A percentile compares a stretch with the other conserved stretches of the same genome.
phyloP scores from a whole-genome alignment of 2,797 vertebrate species.

The Gallirallus australis region DNA sequence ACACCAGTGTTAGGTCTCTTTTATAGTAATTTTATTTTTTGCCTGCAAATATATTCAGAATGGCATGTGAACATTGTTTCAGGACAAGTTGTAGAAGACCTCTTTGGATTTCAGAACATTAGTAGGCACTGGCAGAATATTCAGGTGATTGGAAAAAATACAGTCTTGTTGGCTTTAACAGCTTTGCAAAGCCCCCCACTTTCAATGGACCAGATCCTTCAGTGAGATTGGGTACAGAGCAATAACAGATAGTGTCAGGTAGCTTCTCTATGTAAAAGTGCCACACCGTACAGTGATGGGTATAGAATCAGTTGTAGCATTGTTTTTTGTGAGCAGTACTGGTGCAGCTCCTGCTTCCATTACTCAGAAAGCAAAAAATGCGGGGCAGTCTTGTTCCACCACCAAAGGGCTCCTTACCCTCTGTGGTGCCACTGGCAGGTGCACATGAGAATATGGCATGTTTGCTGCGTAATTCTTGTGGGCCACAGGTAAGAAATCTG shows the following conservation, averaged over 20 bases:
- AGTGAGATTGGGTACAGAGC: not conserved
- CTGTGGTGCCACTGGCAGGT: not conserved
- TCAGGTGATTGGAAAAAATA: not conserved
- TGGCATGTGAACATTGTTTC: not conserved
- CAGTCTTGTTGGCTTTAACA: not conserved
- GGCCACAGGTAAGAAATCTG: not conserved
- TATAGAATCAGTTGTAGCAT: not conserved
- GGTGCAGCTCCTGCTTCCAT: not conserved
- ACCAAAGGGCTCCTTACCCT: not conserved
- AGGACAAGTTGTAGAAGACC: not conserved
- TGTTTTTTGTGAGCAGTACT: not conserved
- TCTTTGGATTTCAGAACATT: not conserved
- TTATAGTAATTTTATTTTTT: not conserved
- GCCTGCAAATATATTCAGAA: not conserved
- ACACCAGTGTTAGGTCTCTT: not conserved
- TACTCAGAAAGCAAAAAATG: not conserved
- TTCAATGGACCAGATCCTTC: not conserved
- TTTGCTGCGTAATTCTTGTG: slow-evolving; percentile 33
- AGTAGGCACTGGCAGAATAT: not conserved
- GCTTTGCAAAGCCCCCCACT: not conserved
- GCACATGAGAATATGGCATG: slow-evolving; percentile 6
- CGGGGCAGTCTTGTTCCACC: not conserved
- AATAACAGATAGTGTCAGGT: not conserved
- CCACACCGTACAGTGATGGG: not conserved
- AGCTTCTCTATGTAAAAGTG: not conserved